A percentile compares a stretch with the other conserved stretches of the same genome.
phyloP scores from a whole-genome alignment of 37 sponge, comb jelly and placozoan genomes.

The Ephydatia muelleri region DNA sequence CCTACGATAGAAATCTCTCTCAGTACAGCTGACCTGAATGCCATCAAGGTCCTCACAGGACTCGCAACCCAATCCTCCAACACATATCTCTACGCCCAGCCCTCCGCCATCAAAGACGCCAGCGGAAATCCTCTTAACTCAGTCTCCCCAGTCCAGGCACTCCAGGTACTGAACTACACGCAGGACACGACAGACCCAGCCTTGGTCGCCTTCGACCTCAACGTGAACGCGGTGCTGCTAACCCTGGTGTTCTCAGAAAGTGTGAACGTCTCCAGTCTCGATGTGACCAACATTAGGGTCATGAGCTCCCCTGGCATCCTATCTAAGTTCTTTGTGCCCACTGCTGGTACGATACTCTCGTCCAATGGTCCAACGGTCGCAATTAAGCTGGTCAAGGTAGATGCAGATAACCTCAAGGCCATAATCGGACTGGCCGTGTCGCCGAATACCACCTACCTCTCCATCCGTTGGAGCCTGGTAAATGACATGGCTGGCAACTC shows the following conservation, averaged over 20 bases:
- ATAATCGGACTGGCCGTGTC: constrained; percentile 66
- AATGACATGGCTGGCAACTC: constrained; percentile 80
- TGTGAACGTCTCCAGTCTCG: constrained; percentile 73
- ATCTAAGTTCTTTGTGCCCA: constrained; percentile 14
- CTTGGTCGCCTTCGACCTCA: constrained; percentile 65
- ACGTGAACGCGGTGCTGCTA: constrained; percentile 74
- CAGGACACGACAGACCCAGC: constrained; percentile 58
- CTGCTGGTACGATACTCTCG: constrained; percentile 23
- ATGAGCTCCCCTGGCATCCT: constrained; percentile 27
- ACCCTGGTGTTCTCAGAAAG: constrained; percentile 82
- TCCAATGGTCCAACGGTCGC: constrained; percentile 50
- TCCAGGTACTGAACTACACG: constrained; percentile 48
- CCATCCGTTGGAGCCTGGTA: constrained; percentile 45
- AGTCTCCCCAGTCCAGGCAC: constrained; percentile 20
- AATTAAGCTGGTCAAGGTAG: constrained; percentile 48
- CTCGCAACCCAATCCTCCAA: constrained; percentile 68
- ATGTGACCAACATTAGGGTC: constrained; percentile 72
- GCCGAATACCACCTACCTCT: constrained; percentile 63
- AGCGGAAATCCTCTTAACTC: constrained; percentile 52
- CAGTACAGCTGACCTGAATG: constrained; percentile 75
- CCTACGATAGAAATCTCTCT: constrained; percentile 55
- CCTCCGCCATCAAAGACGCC: constrained; percentile 53
- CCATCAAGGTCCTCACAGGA: constrained; percentile 58
- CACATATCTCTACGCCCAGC: constrained; percentile 50
- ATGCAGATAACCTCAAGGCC: constrained; percentile 82